Conservation (phyloP, 2,113 vertebrate species). For the Clarias batrachus region DNA sequence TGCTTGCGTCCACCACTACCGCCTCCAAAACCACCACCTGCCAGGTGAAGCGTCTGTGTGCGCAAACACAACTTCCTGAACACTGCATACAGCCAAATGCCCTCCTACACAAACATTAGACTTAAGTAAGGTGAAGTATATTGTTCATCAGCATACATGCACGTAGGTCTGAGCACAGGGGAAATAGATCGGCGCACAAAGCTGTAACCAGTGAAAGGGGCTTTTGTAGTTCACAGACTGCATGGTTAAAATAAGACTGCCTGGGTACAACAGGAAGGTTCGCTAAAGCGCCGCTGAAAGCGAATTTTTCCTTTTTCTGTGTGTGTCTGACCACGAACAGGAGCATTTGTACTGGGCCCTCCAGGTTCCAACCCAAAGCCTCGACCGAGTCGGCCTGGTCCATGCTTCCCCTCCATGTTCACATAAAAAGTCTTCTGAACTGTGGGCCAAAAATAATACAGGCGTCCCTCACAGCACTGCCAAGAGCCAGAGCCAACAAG, state of each 20-base stretch:
- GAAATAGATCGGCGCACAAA: not conserved
- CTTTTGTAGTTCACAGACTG: not conserved
- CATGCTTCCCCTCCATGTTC: constrained; percentile 40
- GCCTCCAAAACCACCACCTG: constrained; percentile 44
- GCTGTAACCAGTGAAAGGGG: not conserved
- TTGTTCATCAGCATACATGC: not conserved
- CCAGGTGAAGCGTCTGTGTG: constrained; percentile 27
- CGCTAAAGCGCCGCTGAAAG: constrained; percentile 7
- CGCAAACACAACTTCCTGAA: constrained; percentile 15
- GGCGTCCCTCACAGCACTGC: constrained; percentile 49
- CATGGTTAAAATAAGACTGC: not conserved
- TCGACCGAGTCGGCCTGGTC: constrained; percentile 6
- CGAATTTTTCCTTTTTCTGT: constrained; percentile 4
- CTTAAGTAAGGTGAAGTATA: not conserved
- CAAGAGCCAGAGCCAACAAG: constrained; percentile 45
- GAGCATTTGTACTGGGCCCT: not conserved
- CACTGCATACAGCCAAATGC: constrained; percentile 17
- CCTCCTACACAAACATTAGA: constrained; percentile 10
- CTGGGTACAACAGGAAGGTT: not conserved
- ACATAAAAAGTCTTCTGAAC: constrained; percentile 47
- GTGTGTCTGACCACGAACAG: constrained; percentile 6
- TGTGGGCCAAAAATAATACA: constrained; percentile 53
- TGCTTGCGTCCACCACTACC: constrained; percentile 34
- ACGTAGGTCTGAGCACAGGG: not conserved
- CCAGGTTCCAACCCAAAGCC: constrained; percentile 5